Conservation (phyloP, 1,140 invertebrate species). For the Asbolus verrucosus region DNA sequence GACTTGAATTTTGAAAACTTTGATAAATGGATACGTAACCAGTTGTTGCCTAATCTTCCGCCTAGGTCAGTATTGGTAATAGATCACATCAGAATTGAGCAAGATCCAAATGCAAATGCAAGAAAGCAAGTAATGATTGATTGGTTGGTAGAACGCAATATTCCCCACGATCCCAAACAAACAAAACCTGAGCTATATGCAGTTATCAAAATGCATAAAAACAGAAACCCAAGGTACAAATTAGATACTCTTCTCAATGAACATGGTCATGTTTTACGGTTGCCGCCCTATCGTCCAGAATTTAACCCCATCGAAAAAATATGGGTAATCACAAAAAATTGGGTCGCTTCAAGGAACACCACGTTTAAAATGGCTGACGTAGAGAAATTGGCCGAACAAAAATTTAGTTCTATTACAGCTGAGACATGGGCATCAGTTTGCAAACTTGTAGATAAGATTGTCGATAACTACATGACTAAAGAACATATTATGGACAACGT, state of each 20-base stretch:
- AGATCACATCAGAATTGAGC: conserved; percentile 48
- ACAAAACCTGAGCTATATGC: conserved; percentile 43
- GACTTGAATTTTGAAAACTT: conserved; percentile 58
- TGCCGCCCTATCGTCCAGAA: conserved; percentile 44
- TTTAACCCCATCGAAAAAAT: conserved; percentile 63
- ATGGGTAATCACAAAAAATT: conserved; percentile 61
- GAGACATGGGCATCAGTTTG: too few relatives aligned
- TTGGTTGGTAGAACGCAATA: conserved; percentile 53
- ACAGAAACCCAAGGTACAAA: conserved; percentile 5
- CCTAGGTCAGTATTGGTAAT: conserved; percentile 52
- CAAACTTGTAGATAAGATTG: too few relatives aligned
- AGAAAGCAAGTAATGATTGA: conserved; percentile 56
- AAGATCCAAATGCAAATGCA: conserved; percentile 47
- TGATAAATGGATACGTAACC: conserved; percentile 43
- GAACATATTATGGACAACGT: too few relatives aligned
- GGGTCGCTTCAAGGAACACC: conserved; percentile 55
- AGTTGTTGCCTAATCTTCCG: conserved; percentile 55
- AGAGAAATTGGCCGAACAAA: conserved; percentile 33
- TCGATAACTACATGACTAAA: too few relatives aligned
- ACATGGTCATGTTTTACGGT: conserved; percentile 51
- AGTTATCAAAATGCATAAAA: conserved; percentile 17
- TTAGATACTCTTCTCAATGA: conserved; percentile 45
- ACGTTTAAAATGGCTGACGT: conserved; percentile 50
- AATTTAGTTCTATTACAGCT: too few relatives aligned
- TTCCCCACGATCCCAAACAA: conserved; percentile 19